Evolutionary conservation across 2,888 invertebrate genomes (phyloP).

Genomic region (Gerosis bhagava): DNA sequence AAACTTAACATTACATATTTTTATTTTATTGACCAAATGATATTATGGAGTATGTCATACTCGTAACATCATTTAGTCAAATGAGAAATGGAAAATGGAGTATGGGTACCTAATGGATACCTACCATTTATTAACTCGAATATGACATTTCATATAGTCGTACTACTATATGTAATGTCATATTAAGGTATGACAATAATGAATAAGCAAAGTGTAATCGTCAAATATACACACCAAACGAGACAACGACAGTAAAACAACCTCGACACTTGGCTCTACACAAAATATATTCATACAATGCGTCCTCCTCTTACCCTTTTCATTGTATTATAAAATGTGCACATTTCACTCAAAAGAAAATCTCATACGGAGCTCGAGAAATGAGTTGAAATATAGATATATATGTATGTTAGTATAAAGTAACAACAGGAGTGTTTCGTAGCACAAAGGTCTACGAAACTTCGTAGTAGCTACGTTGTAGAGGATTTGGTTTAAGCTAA

Average conservation of each 20-base stretch:
- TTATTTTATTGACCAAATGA: too few relatives aligned
- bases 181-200: too few relatives aligned
- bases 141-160: too few relatives aligned
- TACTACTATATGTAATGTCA: too few relatives aligned
- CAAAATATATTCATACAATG: constrained; percentile 13
- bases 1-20: too few relatives aligned
- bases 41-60: too few relatives aligned
- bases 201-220: not conserved
- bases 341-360: constrained; percentile 20
- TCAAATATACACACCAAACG: not conserved
- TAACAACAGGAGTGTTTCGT: constrained; percentile 12
- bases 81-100: too few relatives aligned
- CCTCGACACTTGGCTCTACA: constrained; percentile 4
- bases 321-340: constrained; percentile 18
- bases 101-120: too few relatives aligned
- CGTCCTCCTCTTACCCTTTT: constrained; percentile 5
- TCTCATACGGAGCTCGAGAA: constrained; percentile 15
- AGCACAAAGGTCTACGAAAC: constrained; percentile 44
- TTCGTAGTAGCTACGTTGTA: constrained; percentile 44
- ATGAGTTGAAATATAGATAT: constrained; percentile 16
- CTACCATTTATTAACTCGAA: too few relatives aligned
- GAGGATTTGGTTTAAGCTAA: constrained; percentile 17
- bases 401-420: too few relatives aligned
- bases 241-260: constrained; percentile 6
- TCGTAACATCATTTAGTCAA: too few relatives aligned